Percentiles rank a stretch among this genome's conserved stretches.
These are phyloP conservation scores for Chiridota heheva DNA, from an alignment of 35 echinoderm and acorn worm species.

Conservation along the genomic window DNA sequence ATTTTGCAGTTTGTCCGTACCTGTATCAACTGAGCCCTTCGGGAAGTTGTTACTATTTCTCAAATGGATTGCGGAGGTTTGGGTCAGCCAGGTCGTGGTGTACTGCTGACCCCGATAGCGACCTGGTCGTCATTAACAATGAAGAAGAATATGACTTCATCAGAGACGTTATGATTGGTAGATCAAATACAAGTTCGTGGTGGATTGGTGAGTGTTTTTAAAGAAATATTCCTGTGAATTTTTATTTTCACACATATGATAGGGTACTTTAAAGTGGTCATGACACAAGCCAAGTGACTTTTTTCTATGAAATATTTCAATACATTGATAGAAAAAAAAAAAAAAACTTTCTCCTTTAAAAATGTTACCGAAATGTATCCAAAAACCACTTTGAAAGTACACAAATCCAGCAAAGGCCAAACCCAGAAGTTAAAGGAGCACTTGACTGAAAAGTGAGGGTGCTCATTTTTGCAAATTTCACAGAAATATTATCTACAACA, in stretches of 20 bases:
- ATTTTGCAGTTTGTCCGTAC: conserved; percentile 30
- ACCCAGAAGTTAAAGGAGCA: too few relatives aligned
- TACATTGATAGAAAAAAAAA: not conserved
- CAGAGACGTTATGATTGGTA: not conserved
- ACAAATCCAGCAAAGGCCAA: too few relatives aligned
- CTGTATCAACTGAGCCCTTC: conserved; percentile 5
- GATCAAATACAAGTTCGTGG: conserved; percentile 24
- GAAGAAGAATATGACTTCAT: conserved; percentile 29
- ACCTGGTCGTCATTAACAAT: conserved; percentile 36
- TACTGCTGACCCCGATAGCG: not conserved
- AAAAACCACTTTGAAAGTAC: too few relatives aligned
- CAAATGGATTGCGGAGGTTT: not conserved
- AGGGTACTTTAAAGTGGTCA: too few relatives aligned
- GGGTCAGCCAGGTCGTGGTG: not conserved
- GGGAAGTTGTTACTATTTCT: conserved; percentile 2
- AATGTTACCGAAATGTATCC: not conserved
- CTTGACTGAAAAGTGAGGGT: too few relatives aligned
- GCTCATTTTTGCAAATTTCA: too few relatives aligned
- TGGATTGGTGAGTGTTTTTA: conserved; percentile 29
- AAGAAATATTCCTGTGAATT: too few relatives aligned
- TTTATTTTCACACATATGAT: too few relatives aligned
- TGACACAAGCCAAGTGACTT: too few relatives aligned
- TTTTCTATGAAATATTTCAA: too few relatives aligned
- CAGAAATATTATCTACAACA: not conserved
- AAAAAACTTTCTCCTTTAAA: not conserved